A percentile compares a stretch with the other conserved stretches of the same genome.
Conservation (phyloP, 2,113 vertebrate genomes). For the Epinephelus lanceolatus region DNA sequence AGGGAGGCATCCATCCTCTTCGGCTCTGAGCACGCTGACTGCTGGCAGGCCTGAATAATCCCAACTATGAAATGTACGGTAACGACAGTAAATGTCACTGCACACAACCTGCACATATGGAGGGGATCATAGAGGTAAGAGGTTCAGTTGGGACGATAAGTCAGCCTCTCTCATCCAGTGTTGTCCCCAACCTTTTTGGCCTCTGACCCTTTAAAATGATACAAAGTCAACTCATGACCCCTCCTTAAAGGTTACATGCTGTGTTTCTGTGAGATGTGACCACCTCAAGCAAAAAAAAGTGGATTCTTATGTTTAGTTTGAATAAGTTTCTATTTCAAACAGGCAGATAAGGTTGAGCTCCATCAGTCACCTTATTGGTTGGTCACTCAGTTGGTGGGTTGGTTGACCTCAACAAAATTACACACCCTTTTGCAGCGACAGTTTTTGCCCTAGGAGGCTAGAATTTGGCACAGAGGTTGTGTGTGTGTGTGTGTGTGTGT, state of each 20-base stretch:
- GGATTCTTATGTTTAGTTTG: too few species aligned
- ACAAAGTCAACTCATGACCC: not conserved
- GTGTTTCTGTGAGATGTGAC: too few species aligned
- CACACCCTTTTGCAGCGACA: too few species aligned
- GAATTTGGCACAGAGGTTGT: too few species aligned
- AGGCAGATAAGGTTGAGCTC: too few species aligned
- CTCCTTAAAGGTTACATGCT: not conserved
- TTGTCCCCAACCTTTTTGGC: not conserved
- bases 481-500: too few species aligned
- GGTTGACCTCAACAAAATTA: too few species aligned
- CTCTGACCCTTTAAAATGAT: not conserved
- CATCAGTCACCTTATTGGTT: too few species aligned
- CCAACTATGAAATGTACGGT: not conserved
- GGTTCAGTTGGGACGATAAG: not conserved
- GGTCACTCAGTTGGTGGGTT: too few species aligned
- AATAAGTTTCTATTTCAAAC: too few species aligned
- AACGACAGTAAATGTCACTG: not conserved
- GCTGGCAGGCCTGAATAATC: not conserved
- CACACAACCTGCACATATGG: not conserved
- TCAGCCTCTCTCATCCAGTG: not conserved
- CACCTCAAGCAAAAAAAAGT: not conserved
- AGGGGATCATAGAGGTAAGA: not conserved
- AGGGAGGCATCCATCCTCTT: not conserved
- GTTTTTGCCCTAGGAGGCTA: too few species aligned
- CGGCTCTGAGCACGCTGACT: not conserved